Base-by-base conservation (phyloP, 2,888 invertebrate species). In the Colostygia pectinataria region DNA sequence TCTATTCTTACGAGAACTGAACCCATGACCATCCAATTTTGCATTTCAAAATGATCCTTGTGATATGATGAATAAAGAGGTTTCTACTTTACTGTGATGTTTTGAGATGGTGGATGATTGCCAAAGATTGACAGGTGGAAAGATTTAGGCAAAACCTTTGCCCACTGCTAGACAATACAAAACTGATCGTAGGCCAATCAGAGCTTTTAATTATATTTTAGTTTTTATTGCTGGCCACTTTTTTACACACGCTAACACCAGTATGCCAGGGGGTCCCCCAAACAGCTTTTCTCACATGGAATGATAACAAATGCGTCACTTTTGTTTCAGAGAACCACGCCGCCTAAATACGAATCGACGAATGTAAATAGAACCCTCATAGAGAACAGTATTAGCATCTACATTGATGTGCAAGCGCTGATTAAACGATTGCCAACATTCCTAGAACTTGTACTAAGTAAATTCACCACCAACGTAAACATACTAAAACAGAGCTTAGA, bases 321-420 rank as follows among this genome's bases (percentile, higher is more conserved):
- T 51, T 46, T 58, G 51, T 83, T 83, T 39, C 80, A 88, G 86
- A 77, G 67, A 70, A 64, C 58, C 46, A 61, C 71, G 44, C 66
- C 69, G 44, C 67, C 68, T 32, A 83, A 80, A 61, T 55, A 65
- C 33, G 88, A 89, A 57, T 51, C 72, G 18, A 66, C 68, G 1
- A 74, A 61, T 62, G 63, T 88, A 63, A 82, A 88, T 71, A 85
- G 76, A 60, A 72, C 48, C 25, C 62, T 88, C 10, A 77, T 90
- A 53, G 74, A 82, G 9, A 77, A 76, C 69, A 78, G 84, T 77
- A 83, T 90, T 66, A 80, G 66, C 57, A 77, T 89, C 48, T 83
- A 83, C 55, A 49, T 81, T 12, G 90, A 90, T 43, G 67, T 72
- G 24, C 74, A 80, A 61, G 63, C 63, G 1, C 61, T 90, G 25